Conservation (phyloP, 2,113 vertebrate species). For the Tachycineta bicolor region DNA sequence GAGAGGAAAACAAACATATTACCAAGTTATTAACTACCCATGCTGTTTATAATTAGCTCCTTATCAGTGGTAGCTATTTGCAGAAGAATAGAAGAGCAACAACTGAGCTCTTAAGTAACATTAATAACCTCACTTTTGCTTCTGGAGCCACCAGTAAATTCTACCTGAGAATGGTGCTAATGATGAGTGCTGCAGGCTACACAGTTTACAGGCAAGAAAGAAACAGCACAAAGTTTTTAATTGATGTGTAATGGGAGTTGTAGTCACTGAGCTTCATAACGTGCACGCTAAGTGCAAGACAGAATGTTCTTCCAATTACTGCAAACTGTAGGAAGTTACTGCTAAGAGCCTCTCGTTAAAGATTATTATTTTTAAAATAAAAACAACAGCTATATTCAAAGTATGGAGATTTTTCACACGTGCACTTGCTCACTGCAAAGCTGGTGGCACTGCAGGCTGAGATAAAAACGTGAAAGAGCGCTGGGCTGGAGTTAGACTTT, state of each 20-base stretch:
- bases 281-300: slow-evolving; percentile 1
- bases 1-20: slow-evolving; percentile 74
- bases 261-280: background rate
- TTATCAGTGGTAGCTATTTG: slow-evolving; percentile 73
- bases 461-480: background rate
- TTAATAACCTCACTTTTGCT: slow-evolving; percentile 58
- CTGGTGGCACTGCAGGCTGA: slow-evolving; percentile 28
- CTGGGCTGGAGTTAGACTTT: slow-evolving; percentile 28
- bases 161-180: slow-evolving; percentile 8
- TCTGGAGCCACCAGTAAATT: slow-evolving; percentile 35
- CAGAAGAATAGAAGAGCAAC: slow-evolving; percentile 57
- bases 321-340: background rate
- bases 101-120: slow-evolving; percentile 58
- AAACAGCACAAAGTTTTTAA: slow-evolving; percentile 47
- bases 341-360: background rate
- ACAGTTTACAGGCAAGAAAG: background rate
- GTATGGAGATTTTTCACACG: background rate
- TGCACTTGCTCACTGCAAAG: slow-evolving; percentile 15
- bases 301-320: slow-evolving; percentile 9
- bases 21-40: slow-evolving; percentile 72
- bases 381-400: background rate
- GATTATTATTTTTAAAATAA: background rate
- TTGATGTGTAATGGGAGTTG: slow-evolving; percentile 38
- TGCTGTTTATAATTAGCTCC: slow-evolving; percentile 73
- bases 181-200: background rate